phyloP scores from a whole-genome alignment of 2,888 invertebrate genomes.

The Gibbula magus region DNA sequence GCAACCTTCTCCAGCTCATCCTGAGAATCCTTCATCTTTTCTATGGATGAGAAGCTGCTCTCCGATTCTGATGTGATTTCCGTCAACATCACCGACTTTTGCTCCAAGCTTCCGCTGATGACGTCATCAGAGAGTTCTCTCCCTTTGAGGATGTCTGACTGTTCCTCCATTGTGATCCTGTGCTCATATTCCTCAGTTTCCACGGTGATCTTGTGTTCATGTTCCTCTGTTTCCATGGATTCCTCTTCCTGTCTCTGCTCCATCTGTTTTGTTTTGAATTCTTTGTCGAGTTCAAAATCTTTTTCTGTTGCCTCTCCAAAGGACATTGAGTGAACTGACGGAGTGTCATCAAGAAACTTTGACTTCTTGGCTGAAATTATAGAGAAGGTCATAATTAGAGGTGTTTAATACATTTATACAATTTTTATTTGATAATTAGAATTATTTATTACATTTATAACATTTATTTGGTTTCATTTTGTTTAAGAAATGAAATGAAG shows the following conservation, averaged over 20 bases:
- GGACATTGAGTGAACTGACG: conserved; percentile 46
- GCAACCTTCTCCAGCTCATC: conserved; percentile 9
- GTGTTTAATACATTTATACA: too few relatives aligned
- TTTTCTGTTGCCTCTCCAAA: conserved; percentile 27
- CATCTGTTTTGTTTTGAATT: conserved; percentile 3
- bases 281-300: conserved; percentile 6
- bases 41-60: neutral
- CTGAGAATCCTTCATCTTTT: neutral
- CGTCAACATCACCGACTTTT: neutral
- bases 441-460: too few relatives aligned
- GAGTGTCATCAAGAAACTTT: conserved; percentile 38
- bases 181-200: neutral
- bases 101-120: too few relatives aligned
- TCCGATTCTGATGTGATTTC: neutral
- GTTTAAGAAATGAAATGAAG: too few relatives aligned
- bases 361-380: conserved; percentile 37
- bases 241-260: neutral
- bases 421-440: too few relatives aligned
- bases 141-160: neutral
- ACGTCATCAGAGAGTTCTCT: neutral
- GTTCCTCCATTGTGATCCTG: neutral
- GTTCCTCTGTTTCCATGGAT: conserved; percentile 9
- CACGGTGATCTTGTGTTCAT: neutral
- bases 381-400: neutral
- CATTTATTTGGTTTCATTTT: too few relatives aligned